These are phyloP conservation scores for Microplitis manilae DNA, from an alignment of 2,888 invertebrate species.

Conservation along the genomic window DNA sequence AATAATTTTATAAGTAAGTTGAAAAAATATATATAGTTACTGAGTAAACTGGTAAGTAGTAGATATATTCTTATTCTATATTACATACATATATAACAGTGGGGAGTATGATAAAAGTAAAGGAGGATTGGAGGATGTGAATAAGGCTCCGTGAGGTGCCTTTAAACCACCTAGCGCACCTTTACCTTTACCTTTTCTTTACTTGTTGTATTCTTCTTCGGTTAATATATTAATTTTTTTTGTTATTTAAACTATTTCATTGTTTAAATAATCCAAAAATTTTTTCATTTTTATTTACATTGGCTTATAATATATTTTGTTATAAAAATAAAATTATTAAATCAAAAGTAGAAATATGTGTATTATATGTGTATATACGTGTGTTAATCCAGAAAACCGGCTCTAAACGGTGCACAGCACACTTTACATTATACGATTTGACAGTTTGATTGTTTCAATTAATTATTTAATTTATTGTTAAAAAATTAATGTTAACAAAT, in stretches of 20 bases:
- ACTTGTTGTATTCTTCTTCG: not conserved
- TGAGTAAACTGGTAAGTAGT: not conserved
- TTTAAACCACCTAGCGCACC: not conserved
- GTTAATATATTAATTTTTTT: not conserved
- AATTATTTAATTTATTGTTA: not conserved
- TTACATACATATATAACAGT: not conserved
- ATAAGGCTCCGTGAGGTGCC: not conserved
- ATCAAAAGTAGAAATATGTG: not conserved
- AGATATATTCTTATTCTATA: not conserved
- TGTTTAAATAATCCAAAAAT: constrained; percentile 33
- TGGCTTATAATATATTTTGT: not conserved
- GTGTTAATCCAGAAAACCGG: not conserved
- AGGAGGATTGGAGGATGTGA: not conserved
- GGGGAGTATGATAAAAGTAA: not conserved
- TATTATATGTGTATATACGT: not conserved
- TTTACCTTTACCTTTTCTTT: not conserved
- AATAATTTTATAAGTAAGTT: not conserved
- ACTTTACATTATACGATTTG: not conserved
- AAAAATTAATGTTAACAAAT: not conserved
- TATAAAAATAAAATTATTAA: no score
- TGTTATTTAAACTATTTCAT: constrained; percentile 15
- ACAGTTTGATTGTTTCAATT: not conserved
- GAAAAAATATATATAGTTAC: not conserved
- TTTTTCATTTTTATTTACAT: not conserved
- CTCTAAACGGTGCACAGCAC: not conserved